Base-by-base conservation (phyloP, 2,113 vertebrate genomes). In the Chaetodon trifascialis region DNA sequence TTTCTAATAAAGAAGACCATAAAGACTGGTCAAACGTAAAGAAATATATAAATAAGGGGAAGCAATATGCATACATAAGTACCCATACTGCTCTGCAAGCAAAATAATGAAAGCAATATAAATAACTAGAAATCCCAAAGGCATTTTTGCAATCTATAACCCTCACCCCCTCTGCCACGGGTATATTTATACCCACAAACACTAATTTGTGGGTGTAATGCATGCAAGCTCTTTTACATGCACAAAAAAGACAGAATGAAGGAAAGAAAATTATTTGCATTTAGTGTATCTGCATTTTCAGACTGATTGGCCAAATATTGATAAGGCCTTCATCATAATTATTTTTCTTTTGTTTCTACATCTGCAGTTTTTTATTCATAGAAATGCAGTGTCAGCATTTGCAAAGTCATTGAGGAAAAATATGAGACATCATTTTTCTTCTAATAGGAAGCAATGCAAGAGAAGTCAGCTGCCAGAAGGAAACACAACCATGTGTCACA, bases 301-400 rank as follows among this genome's bases (percentile, higher is more conserved):
- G 4, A 11, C 25, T 54, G 11, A 65, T 55, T 38, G 10, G 62
- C 38, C 17, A 56, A 58, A 58, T 58, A n/a, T 4, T 55, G 21
- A 66, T 66, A 11, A 44, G 5, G 52, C 12, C 30, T 36, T 67
- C 12, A 36, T 58, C 25, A 17, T 64, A 75, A 64, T 75, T 40
- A 3, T 30, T 23, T 58, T 70, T 42, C 36, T 71, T 46, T 64
- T 64, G 25, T 79, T n/a, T 21, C n/a, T 79, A 7, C 11, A 30
- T 21, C 63, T 10, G 7, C 23, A 63, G 19, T 15, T 49, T 66
- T 77, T 38, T 60, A 77, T 78, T 19, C 69, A 51, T 59, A 69
- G 42, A 59, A 67, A 60, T 42, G 30, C 44, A 40, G 7, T 11
- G 0, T 78, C 65, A 60, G 21, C 5, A 0, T 60, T 40, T 51